Evolutionary conservation across 64 coral and sea anemone species (phyloP).

Genomic region (Montipora sp.): DNA sequence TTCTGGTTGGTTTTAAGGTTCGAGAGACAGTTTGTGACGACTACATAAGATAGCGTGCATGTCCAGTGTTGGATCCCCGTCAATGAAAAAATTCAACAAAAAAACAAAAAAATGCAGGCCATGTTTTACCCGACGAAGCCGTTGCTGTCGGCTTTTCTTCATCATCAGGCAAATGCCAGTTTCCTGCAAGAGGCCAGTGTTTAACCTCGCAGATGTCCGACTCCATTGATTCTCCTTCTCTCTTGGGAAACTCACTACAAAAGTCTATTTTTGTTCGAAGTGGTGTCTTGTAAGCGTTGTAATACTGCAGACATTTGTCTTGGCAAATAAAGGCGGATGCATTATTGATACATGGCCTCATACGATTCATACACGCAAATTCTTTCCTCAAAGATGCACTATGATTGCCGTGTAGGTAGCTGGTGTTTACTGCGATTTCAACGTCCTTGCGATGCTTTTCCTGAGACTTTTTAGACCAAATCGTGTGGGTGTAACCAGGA

Average conservation of each 20-base stretch:
- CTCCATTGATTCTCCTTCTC: not conserved
- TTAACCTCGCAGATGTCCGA: not conserved
- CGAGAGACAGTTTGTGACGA: too few species aligned
- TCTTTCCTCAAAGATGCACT: constrained; percentile 9
- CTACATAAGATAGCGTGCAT: too few species aligned
- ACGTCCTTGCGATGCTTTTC: not conserved
- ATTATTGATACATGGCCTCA: constrained; percentile 6
- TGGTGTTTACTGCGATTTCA: not conserved
- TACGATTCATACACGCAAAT: not conserved
- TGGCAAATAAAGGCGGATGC: constrained; percentile 16
- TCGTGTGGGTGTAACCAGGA: constrained; percentile 44
- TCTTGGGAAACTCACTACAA: constrained; percentile 26
- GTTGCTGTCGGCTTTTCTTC: not conserved
- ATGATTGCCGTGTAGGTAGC: not conserved
- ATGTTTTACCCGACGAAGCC: not conserved
- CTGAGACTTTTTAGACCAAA: not conserved
- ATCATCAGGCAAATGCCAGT: constrained; percentile 39
- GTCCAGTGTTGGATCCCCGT: too few species aligned
- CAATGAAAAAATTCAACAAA: not conserved
- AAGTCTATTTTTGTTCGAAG: not conserved
- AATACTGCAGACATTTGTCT: constrained; percentile 38
- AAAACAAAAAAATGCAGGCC: not conserved
- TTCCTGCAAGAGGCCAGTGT: constrained; percentile 55
- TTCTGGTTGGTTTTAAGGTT: too few species aligned
- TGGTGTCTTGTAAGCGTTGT: not conserved